Conservation (phyloP, 92 coral and sea anemone genomes). For the Ricordea florida region DNA sequence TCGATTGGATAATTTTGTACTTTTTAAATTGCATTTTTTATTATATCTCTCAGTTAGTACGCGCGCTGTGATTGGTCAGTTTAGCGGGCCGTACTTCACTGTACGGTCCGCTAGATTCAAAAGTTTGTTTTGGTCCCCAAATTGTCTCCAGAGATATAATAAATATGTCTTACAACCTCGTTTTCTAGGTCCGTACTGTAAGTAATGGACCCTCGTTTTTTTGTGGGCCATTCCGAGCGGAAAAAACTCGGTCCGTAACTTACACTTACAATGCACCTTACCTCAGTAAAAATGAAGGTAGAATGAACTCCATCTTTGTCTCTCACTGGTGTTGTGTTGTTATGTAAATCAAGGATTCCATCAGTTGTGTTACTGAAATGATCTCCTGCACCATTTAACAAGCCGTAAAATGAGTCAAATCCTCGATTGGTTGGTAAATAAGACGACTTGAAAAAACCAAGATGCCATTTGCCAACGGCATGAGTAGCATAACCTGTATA, state of each 20-base stretch:
- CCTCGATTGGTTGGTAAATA: slow-evolving; percentile 67
- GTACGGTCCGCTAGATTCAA: no score
- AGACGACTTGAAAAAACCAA: slow-evolving; percentile 46
- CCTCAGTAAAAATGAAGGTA: neutral
- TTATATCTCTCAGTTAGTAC: no score
- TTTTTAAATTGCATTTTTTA: no score
- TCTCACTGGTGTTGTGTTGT: slow-evolving; percentile 23
- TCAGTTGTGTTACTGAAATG: slow-evolving; percentile 32
- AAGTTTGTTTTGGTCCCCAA: no score
- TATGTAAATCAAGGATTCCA: slow-evolving; percentile 37
- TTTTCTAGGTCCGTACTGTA: no score
- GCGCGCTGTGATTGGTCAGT: no score
- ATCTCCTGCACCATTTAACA: slow-evolving; percentile 48
- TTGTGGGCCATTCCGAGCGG: no score
- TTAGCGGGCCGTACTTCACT: no score
- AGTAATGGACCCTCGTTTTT: no score
- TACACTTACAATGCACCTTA: neutral
- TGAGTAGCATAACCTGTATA: slow-evolving; percentile 58
- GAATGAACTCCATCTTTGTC: neutral
- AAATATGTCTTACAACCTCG: no score
- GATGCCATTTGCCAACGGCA: slow-evolving; percentile 71
- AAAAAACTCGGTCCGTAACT: neutral
- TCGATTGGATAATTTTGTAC: no score
- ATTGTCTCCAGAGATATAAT: no score
- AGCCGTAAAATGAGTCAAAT: slow-evolving; percentile 67